These are phyloP conservation scores for Diarsia rubi DNA, from an alignment of 2,888 invertebrate genomes.

Conservation along the genomic window DNA sequence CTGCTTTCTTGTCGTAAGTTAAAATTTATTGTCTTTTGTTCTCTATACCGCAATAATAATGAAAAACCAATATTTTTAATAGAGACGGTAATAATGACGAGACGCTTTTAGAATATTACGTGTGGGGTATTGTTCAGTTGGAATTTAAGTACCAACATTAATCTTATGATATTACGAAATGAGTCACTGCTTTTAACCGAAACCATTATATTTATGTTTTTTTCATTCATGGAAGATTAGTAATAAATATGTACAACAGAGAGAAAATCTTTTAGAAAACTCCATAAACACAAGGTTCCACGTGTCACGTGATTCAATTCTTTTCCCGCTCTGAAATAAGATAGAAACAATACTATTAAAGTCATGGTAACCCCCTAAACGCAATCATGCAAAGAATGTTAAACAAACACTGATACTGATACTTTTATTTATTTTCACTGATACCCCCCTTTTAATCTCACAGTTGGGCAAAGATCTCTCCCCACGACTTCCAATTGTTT, in stretches of 20 bases:
- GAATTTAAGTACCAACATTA: not conserved
- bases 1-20: slow-evolving; percentile 95
- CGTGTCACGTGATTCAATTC: too few relatives aligned
- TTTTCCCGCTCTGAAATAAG: not conserved
- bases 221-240: not conserved
- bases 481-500: too few relatives aligned
- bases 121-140: not conserved
- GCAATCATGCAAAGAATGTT: not conserved
- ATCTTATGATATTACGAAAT: not conserved
- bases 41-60: not conserved
- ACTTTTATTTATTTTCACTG: too few relatives aligned
- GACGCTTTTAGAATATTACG: not conserved
- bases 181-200: not conserved
- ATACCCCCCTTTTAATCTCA: too few relatives aligned
- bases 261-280: not conserved
- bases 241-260: not conserved
- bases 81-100: not conserved
- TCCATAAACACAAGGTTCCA: not conserved
- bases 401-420: not conserved
- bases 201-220: not conserved
- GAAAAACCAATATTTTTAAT: not conserved
- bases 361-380: not conserved
- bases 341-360: not conserved
- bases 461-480: too few relatives aligned
- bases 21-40: slow-evolving; percentile 7